Evolutionary conservation across 2,113 vertebrate species (phyloP), one percentile per base, ranked within the genome.

Genomic region (Chlorocebus sabaeus): DNA sequence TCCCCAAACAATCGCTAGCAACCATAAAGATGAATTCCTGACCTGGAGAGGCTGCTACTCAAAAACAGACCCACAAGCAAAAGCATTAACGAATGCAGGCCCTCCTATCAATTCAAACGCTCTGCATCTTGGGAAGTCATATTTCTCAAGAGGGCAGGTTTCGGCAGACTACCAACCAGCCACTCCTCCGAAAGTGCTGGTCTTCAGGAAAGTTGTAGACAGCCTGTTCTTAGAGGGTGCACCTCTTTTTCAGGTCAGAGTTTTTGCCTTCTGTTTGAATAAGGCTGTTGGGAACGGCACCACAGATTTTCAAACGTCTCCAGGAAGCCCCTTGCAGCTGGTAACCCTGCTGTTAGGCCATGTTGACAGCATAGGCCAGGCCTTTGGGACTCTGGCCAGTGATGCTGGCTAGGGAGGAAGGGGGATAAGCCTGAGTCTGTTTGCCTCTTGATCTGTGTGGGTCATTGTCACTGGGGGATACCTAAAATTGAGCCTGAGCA

Each of bases 101-200:
- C 17, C 27, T 1, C 16, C 4, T 30, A 2, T 2, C 27, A 18
- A 2, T 18, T 43, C 18, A 38, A 67, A 59, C 11, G 5, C 30
- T 96, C 92, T 43, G 43, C 30, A 8, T 61, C 30, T 57, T 14
- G 6, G 43, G 64, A 68, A 40, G 22, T 50, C 57, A 4, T 52
- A 8, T 50, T 75, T 86, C 84, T 79, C 68, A 43, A 64, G 57
- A 95, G 32, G n/a, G 4, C 20, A 72, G 22, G 35, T 52, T 87
- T 72, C 35, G 10, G 10, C n/a, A 6, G 35, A 14, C 45, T 30
- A 38, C 3, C 20, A 83, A 76, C 3, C 23, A 52, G 30, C 43
- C 35, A 81, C 55, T 30, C 79, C 90, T 90, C 12, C 22, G 14
- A 93, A 93, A 96, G 27, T 30, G 38, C 84, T 90, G 17, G 35